A percentile compares a stretch with the other conserved stretches of the same genome.
These are phyloP conservation scores for Parnassius glacialis DNA, from an alignment of 2,888 invertebrate species.

Conservation along the genomic window DNA sequence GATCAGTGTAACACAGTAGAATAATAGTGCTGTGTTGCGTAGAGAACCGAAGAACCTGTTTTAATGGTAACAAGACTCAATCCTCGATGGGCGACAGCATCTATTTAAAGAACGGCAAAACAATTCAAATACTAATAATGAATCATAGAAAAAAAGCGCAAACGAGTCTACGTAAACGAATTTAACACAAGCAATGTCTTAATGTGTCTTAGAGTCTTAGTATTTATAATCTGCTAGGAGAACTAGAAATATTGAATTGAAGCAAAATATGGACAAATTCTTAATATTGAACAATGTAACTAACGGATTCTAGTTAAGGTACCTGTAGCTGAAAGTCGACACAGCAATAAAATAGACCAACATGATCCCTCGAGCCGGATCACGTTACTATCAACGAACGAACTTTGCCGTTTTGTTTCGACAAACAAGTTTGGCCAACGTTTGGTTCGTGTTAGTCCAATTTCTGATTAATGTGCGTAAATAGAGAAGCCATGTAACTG, in stretches of 20 bases:
- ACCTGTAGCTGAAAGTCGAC: neutral
- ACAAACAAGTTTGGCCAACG: no score
- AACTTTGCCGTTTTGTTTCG: no score
- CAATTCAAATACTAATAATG: no score
- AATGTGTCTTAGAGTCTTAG: neutral
- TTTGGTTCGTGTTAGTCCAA: no score
- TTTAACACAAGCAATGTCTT: neutral
- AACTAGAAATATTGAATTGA: neutral
- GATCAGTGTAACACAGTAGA: no score
- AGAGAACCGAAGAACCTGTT: no score
- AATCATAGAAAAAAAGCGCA: no score
- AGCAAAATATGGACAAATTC: neutral
- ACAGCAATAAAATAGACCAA: neutral
- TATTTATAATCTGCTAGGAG: neutral
- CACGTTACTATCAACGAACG: neutral
- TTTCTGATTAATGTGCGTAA: neutral
- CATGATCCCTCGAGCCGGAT: neutral
- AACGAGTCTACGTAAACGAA: no score
- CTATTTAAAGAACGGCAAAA: no score
- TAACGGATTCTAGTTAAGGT: neutral
- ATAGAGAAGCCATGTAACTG: slow-evolving; percentile 5
- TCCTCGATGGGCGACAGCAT: no score
- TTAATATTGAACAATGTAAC: neutral
- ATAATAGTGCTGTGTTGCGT: no score
- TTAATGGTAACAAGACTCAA: no score